Evolutionary conservation across 2,113 vertebrate species (phyloP), one percentile per base, ranked within the genome.

Genomic region (Lathamus discolor): DNA sequence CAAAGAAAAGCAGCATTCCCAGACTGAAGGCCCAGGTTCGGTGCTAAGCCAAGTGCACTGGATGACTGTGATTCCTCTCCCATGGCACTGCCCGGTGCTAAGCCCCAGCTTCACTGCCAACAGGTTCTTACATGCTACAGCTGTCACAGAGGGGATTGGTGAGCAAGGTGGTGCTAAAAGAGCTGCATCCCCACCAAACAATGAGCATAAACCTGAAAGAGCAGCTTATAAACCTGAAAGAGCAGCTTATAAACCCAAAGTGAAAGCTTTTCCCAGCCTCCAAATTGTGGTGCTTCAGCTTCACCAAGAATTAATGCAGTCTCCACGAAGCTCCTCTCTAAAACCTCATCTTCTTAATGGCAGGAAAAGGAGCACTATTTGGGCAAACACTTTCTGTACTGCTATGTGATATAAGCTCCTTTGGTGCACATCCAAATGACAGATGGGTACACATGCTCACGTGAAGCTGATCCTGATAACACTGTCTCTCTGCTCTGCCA

Each of bases 61-160:
- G 5, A 94, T 92, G 73, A 28, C 54, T 90, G 90, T 1, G 37
- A 96, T 95, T 96, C 96, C 84, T 85, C 63, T 10, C 28, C 77
- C 12, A 13, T 4, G 6, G 86, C 95, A 62, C 72, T 28, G 86
- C 49, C 72, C 24, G 63, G 92, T 73, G 88, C 90, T 96, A 96
- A 97, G 92, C 88, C 72, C 80, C 52, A 17, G 73, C 84, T 64
- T 29, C 0, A 33, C 92, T 87, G 92, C 90, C 19, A 13, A 27
- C 13, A 20, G 6, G 39, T 64, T 13, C 51, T 7, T 28, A 11
- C 35, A 3, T 2, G 25, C 23, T 16, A 24, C 82, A 79, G 85
- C 75, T 93, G 95, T 28, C 92, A 35, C n/a, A 63, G 64, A 11
- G 16, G n/a, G 6, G 63, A 51, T 41, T 29, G 68, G 81, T 2